phyloP scores from a whole-genome alignment of 2,888 invertebrate species.

The Capitulum mitella region DNA sequence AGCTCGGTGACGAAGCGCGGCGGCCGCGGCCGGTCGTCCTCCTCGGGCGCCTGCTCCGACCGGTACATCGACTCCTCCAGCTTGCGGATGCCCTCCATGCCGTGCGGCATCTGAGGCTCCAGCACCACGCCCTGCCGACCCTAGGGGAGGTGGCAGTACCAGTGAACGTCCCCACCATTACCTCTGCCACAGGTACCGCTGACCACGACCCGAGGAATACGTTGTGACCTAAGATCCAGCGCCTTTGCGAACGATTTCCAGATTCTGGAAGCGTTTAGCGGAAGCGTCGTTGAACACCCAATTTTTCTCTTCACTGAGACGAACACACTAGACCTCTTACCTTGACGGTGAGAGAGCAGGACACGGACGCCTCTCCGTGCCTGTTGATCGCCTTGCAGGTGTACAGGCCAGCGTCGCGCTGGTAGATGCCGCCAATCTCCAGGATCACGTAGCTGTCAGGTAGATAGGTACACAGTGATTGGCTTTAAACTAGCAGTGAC shows the following conservation, averaged over 20 bases:
- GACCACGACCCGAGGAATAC: too few species aligned
- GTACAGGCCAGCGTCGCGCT: constrained; percentile 84
- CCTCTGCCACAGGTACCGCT: too few species aligned
- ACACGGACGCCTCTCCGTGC: constrained; percentile 82
- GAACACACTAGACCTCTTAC: too few species aligned
- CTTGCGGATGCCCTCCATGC: constrained; percentile 57
- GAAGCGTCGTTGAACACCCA: too few species aligned
- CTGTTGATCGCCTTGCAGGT: constrained; percentile 87
- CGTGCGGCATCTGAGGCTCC: constrained; percentile 35
- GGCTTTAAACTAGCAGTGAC: too few species aligned
- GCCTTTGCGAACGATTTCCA: too few species aligned
- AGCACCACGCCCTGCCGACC: constrained; percentile 28
- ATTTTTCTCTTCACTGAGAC: too few species aligned
- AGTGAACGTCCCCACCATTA: too few species aligned
- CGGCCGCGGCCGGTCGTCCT: constrained; percentile 72
- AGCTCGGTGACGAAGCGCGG: constrained; percentile 77
- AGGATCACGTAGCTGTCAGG: constrained; percentile 67
- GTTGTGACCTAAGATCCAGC: too few species aligned
- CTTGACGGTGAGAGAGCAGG: constrained; percentile 70
- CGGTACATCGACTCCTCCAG: constrained; percentile 83
- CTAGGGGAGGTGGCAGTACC: too few species aligned
- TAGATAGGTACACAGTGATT: too few species aligned
- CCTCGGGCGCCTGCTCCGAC: constrained; percentile 72
- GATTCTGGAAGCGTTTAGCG: too few species aligned
- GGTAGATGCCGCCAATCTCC: constrained; percentile 88